phyloP scores from a whole-genome alignment of 2,797 vertebrate species.

The Amniataba percoides region DNA sequence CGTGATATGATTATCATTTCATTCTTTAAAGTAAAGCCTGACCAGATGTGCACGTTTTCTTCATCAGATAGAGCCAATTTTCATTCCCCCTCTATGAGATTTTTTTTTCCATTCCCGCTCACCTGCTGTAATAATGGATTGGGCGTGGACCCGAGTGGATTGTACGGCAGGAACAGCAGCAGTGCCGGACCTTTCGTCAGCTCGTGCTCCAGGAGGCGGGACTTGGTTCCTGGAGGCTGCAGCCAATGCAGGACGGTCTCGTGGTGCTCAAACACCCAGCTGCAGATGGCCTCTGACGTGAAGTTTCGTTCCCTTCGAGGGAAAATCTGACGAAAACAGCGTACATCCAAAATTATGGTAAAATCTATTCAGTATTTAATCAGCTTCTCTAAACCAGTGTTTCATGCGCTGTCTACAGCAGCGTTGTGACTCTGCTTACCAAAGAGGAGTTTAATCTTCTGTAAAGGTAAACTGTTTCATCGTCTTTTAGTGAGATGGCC shows the following conservation, averaged over 20 bases:
- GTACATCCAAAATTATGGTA: no score
- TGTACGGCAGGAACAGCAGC: slow-evolving; percentile 92
- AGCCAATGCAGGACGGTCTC: slow-evolving; percentile 87
- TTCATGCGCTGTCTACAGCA: background rate
- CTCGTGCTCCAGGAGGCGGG: slow-evolving; percentile 84
- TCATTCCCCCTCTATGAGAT: background rate
- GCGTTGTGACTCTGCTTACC: slow-evolving; percentile 80
- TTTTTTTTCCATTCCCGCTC: slow-evolving; percentile 54
- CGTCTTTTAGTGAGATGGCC: slow-evolving; percentile 86
- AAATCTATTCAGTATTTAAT: background rate
- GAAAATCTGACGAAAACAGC: slow-evolving; percentile 86
- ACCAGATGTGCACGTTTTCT: no score
- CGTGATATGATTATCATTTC: no score
- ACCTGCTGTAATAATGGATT: slow-evolving; percentile 90
- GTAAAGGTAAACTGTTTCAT: slow-evolving; percentile 92
- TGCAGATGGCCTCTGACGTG: slow-evolving; percentile 91
- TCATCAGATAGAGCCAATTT: background rate
- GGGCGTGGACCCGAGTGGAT: slow-evolving; percentile 86
- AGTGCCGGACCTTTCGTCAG: slow-evolving; percentile 95
- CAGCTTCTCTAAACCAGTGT: background rate
- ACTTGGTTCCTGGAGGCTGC: slow-evolving; percentile 82
- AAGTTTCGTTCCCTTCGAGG: slow-evolving; percentile 89
- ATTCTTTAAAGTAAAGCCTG: no score
- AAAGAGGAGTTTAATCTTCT: slow-evolving; percentile 93
- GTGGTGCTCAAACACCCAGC: slow-evolving; percentile 92